Evolutionary conservation across 2,797 vertebrate species (phyloP), one percentile per base, ranked within the genome.

Genomic region (Carcharodon carcharias): DNA sequence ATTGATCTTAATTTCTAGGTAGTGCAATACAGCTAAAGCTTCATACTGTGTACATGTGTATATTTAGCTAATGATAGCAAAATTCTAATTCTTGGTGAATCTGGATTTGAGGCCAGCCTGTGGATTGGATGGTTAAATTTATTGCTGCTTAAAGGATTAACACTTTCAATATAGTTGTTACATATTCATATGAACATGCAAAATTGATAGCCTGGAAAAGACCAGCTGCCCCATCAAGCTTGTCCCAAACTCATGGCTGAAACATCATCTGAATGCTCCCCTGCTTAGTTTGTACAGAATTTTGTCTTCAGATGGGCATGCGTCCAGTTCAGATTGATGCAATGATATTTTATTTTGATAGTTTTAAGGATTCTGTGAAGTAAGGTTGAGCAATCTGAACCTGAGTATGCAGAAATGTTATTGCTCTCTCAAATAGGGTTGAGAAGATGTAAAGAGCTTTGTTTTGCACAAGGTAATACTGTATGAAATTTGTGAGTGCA

Each of bases 11-110:
- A 54, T 65, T 93, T 93, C 35, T 63, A 35, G 3, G 89, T 63
- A 16, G 26, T 92, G 58, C 54, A 23, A 88, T 45, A 88, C 8
- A 88, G 11, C 35, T 93, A n/a, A 65, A 93, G 21, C 9, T 93
- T 18, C 26, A 63, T 40, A 8, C 26, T 28, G 26, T 35, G 26
- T 40, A 63, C 8, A 40, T 9, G 11, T 93, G 28, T 92, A 65
- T 93, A 56, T 88, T 35, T 45, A 95, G n/a, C 23, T n/a, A 40
- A 35, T 35, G 31, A 63, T 11, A 61, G 45, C 26, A 61, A 14
- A 71, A 31, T 95, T 63, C 95, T 96, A 92, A 96, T 96, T 97
- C 96, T 96, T 91, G 14, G 56, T 16, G n/a, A 18, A 35, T 23
- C 3, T 26, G 54, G 56, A 31, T 56, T 88, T 91, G 12, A 54